These are phyloP conservation scores for Phaethornis superciliosus DNA, from an alignment of 2,113 vertebrate species.

Conservation along the genomic window DNA sequence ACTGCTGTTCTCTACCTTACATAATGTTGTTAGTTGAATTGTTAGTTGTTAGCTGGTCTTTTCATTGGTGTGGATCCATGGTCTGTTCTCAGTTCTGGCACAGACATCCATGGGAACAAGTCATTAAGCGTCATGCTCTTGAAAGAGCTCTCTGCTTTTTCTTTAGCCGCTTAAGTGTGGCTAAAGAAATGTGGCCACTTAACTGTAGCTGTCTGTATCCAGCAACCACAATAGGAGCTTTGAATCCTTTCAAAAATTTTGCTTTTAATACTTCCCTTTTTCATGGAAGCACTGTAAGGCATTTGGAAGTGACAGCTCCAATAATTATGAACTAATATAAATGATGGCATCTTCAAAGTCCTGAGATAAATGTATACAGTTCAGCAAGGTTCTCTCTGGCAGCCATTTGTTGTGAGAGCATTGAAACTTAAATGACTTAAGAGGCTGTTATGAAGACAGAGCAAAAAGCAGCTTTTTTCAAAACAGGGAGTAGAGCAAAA, in stretches of 20 bases:
- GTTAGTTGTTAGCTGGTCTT: not conserved
- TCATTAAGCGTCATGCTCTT: not conserved
- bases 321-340: conserved; percentile 42
- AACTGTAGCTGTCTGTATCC: not conserved
- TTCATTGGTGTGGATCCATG: not conserved
- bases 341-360: conserved; percentile 35
- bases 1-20: not conserved
- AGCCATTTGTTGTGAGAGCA: conserved; percentile 5
- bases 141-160: not conserved
- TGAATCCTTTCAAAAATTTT: conserved; percentile 19
- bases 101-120: not conserved
- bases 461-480: conserved; percentile 53
- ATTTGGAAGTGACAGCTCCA: conserved; percentile 1
- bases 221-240: not conserved
- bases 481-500: conserved; percentile 61
- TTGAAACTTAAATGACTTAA: conserved; percentile 59
- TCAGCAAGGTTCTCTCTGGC: conserved; percentile 16
- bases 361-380: conserved; percentile 19
- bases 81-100: not conserved
- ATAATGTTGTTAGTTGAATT: not conserved
- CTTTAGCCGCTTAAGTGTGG: not conserved
- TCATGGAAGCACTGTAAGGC: not conserved
- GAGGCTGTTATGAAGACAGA: conserved; percentile 38
- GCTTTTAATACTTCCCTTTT: not conserved
- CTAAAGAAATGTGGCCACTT: too few species aligned